Evolutionary conservation across 2,113 vertebrate genomes (phyloP).

Genomic region (Balaeniceps rex): DNA sequence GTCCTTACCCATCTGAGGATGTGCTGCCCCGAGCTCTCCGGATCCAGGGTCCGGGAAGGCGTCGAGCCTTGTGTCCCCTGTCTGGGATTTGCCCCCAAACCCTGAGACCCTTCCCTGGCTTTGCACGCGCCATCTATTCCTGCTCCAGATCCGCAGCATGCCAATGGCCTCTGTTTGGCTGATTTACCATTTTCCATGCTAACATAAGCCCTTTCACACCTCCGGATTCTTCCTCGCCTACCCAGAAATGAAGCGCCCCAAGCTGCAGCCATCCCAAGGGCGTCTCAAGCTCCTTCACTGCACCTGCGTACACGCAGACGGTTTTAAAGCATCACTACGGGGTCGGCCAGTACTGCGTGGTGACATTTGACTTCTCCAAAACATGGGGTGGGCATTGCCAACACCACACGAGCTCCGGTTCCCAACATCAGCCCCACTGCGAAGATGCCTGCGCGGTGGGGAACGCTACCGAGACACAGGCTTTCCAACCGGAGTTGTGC

Average conservation of each 20-base stretch:
- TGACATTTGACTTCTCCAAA: too few relatives aligned
- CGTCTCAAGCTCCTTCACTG: accelerated
- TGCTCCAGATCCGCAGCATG: background rate
- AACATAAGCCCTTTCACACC: background rate
- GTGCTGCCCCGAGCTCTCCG: background rate
- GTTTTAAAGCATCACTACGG: background rate
- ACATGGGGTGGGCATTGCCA: accelerated
- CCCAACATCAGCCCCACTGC: accelerated
- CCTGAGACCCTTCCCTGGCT: background rate
- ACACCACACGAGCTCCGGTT: accelerated
- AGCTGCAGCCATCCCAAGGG: background rate
- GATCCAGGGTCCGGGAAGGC: background rate
- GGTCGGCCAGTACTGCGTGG: background rate
- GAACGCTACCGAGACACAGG: accelerated
- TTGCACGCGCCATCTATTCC: accelerated
- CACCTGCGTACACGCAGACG: accelerated
- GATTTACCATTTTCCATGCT: too few relatives aligned
- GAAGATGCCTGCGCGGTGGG: accelerated
- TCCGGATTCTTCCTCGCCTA: background rate
- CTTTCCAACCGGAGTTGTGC: too few relatives aligned
- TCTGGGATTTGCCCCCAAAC: too few relatives aligned
- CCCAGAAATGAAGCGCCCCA: background rate
- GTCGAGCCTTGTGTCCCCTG: accelerated
- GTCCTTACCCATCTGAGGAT: accelerated
- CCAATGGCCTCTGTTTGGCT: accelerated